phyloP scores from a whole-genome alignment of 2,113 vertebrate genomes.

The Corythornis madagascariensis region DNA sequence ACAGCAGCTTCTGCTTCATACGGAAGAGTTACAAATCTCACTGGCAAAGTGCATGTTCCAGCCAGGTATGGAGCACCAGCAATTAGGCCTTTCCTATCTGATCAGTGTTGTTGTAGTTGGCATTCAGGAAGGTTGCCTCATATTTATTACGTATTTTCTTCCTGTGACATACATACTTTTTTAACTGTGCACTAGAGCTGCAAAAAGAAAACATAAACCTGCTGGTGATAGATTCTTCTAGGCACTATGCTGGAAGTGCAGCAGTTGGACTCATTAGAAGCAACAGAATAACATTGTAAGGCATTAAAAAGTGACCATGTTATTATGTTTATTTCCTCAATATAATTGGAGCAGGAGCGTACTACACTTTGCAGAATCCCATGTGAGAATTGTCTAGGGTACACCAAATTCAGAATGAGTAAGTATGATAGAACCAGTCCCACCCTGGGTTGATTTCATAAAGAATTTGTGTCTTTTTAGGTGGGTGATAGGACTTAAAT shows the following conservation, averaged over 20 bases:
- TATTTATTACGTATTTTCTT: not conserved
- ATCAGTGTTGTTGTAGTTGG: not conserved
- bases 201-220: not conserved
- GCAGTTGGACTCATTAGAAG: not conserved
- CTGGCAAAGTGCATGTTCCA: not conserved
- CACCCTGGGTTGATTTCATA: not conserved
- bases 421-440: not conserved
- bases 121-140: not conserved
- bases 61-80: not conserved
- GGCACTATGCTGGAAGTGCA: not conserved
- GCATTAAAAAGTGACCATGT: not conserved
- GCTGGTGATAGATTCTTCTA: not conserved
- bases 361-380: not conserved
- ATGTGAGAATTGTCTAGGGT: not conserved
- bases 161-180: not conserved
- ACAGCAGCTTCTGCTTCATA: not conserved
- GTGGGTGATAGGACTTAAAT: not conserved
- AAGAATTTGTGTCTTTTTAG: not conserved
- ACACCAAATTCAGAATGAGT: slow-evolving; percentile 2
- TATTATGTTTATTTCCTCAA: not conserved
- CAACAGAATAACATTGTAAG: not conserved
- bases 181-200: not conserved
- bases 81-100: not conserved
- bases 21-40: not conserved
- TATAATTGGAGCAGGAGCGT: not conserved